Conservation (phyloP, 2,113 vertebrate genomes). For the Lasiurus borealis region DNA sequence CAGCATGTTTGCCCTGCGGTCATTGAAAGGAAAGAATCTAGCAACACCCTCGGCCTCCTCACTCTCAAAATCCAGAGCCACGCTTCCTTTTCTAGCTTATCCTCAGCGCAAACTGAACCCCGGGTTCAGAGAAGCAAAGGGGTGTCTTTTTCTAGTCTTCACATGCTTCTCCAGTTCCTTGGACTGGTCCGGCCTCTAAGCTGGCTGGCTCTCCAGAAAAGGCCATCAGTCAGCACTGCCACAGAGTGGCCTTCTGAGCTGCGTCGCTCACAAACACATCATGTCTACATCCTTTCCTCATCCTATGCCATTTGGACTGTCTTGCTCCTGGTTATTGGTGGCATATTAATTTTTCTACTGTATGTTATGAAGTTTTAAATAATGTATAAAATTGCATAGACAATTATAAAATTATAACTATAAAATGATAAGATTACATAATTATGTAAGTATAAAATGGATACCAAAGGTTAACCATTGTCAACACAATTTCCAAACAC, state of each 20-base stretch:
- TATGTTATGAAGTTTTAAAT: neutral
- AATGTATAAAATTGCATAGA: neutral
- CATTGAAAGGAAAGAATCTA: slow-evolving; percentile 22
- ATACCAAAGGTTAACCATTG: neutral
- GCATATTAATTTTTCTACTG: neutral
- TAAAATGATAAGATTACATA: neutral
- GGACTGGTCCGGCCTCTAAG: neutral
- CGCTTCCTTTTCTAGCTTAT: neutral
- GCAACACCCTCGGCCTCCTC: neutral
- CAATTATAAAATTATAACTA: neutral
- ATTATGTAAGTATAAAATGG: neutral
- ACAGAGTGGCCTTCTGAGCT: neutral
- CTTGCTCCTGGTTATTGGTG: neutral
- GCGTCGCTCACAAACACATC: neutral
- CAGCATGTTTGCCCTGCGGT: neutral
- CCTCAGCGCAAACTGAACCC: neutral
- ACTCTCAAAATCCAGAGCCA: neutral
- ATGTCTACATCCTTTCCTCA: neutral
- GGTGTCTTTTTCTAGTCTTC: neutral
- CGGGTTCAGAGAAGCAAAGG: neutral
- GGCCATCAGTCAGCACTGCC: neutral
- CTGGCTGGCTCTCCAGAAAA: neutral
- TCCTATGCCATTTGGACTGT: neutral
- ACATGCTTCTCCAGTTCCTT: neutral
- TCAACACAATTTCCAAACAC: neutral